phyloP scores from a whole-genome alignment of 2,113 vertebrate genomes.

The Saimiri boliviensis region DNA sequence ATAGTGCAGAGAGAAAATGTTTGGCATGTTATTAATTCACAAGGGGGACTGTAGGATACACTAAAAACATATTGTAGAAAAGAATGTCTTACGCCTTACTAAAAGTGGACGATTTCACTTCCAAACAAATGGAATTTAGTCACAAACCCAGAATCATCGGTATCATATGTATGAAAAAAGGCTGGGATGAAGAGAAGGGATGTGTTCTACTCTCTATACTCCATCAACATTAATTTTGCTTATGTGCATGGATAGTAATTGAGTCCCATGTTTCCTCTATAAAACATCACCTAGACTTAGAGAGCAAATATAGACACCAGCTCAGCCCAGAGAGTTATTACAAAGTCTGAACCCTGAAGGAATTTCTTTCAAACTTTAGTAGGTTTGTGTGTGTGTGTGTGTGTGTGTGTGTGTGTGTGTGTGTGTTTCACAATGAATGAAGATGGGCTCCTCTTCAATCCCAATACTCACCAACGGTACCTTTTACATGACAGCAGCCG shows the following conservation, averaged over 20 bases:
- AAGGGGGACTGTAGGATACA: neutral
- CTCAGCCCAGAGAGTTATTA: neutral
- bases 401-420: neutral
- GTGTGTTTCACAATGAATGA: neutral
- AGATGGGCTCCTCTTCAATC: neutral
- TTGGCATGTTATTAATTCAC: neutral
- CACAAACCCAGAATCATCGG: neutral
- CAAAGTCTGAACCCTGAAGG: neutral
- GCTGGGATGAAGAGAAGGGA: neutral
- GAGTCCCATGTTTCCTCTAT: neutral
- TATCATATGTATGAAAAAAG: neutral
- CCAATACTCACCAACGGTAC: neutral
- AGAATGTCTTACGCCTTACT: neutral
- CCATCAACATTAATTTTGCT: neutral
- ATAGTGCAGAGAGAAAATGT: neutral
- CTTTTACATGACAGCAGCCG: neutral
- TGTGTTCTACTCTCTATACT: neutral
- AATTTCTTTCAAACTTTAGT: neutral
- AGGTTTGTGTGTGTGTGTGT: neutral
- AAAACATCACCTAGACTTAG: neutral
- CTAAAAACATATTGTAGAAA: neutral
- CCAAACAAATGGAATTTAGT: neutral
- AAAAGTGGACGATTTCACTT: neutral
- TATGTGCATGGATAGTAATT: neutral
- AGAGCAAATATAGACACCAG: neutral